Evolutionary conservation across 2,797 vertebrate genomes (phyloP).

Genomic region (Hirundo rustica): DNA sequence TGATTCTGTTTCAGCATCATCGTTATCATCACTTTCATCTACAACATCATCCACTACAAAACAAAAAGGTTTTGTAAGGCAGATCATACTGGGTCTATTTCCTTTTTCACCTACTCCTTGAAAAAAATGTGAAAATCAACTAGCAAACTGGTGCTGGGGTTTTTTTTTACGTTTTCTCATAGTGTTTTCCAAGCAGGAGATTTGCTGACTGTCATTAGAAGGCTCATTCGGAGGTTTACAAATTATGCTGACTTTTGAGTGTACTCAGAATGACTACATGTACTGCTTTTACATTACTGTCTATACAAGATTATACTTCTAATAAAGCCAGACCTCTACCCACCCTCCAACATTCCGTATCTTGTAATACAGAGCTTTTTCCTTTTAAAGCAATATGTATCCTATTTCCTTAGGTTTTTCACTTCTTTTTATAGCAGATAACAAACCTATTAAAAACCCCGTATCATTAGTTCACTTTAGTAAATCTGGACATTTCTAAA

Average conservation of each 20-base stretch:
- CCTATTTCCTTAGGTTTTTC: neutral
- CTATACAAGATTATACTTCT: neutral
- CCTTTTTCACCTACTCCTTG: neutral
- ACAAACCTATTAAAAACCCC: neutral
- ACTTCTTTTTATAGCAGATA: neutral
- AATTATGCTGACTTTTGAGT: neutral
- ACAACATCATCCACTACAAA: slow-evolving; percentile 93
- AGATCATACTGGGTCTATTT: neutral
- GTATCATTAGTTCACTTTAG: neutral
- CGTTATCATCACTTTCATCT: slow-evolving; percentile 96
- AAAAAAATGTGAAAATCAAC: neutral
- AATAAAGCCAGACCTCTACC: neutral
- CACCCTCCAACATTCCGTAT: neutral
- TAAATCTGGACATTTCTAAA: neutral
- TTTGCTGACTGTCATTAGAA: neutral
- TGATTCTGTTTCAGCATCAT: slow-evolving; percentile 87
- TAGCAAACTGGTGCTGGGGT: neutral
- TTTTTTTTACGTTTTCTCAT: neutral
- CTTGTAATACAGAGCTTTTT: neutral
- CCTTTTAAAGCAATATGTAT: neutral
- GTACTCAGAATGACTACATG: neutral
- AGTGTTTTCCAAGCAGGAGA: neutral
- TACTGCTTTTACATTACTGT: neutral
- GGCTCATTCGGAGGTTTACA: neutral
- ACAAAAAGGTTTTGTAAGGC: slow-evolving; percentile 61